A percentile compares a stretch with the other conserved stretches of the same genome.
phyloP scores from a whole-genome alignment of 2,888 invertebrate genomes.

The Polietes domitor region DNA sequence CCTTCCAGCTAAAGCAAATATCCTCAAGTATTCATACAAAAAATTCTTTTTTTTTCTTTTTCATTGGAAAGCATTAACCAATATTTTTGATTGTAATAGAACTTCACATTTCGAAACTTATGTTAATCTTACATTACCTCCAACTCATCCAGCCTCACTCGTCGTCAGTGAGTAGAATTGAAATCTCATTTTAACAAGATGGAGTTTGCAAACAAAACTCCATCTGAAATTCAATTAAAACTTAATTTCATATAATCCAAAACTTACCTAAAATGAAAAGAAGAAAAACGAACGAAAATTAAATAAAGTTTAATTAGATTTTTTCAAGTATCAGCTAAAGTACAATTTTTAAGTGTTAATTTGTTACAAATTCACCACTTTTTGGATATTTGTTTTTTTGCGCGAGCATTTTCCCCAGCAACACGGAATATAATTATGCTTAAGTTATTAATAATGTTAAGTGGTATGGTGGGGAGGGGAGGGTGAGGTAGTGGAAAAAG shows the following conservation, averaged over 20 bases:
- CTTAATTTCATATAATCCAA: slow-evolving; percentile 38
- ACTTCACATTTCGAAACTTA: no score
- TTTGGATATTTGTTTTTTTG: not conserved
- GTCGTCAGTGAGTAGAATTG: no score
- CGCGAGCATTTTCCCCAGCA: not conserved
- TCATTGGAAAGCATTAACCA: no score
- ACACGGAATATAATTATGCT: slow-evolving; percentile 31
- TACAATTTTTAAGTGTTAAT: slow-evolving; percentile 32
- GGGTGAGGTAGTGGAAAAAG: not conserved
- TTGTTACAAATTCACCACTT: slow-evolving; percentile 13
- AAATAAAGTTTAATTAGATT: slow-evolving; percentile 65
- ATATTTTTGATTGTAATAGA: no score
- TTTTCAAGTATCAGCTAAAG: slow-evolving; percentile 33
- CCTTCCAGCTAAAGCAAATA: no score
- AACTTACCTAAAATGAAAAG: slow-evolving; percentile 60
- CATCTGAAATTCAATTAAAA: slow-evolving; percentile 31
- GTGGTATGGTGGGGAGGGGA: not conserved
- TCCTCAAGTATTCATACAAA: no score
- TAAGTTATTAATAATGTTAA: slow-evolving; percentile 22
- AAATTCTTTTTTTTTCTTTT: no score
- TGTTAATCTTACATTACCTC: no score
- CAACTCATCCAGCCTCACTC: not conserved
- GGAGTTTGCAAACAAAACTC: not conserved
- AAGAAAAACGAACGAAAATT: slow-evolving; percentile 13
- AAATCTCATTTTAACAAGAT: slow-evolving; percentile 5